Conservation (phyloP, 1,140 invertebrate genomes). For the Rhagoletis zephyria region DNA sequence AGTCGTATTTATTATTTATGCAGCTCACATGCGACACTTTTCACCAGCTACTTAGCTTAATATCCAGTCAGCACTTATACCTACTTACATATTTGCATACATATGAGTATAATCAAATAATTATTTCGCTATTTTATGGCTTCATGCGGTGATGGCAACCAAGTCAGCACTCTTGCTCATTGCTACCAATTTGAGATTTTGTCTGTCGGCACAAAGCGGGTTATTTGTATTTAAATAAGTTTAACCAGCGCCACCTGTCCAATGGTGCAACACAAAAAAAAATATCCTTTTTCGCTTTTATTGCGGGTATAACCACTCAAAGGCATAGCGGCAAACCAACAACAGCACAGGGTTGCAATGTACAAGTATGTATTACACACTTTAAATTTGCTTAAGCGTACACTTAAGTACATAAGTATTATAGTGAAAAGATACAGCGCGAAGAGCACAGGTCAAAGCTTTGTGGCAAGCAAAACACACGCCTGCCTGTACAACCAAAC, state of each 20-base stretch:
- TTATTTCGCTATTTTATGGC: conserved; percentile 28
- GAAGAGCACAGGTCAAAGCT: conserved; percentile 36
- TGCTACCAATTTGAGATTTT: background rate
- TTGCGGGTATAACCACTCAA: conserved; percentile 1
- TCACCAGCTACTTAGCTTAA: background rate
- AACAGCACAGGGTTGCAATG: background rate
- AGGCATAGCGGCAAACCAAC: conserved; percentile 1
- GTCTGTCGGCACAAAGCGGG: background rate
- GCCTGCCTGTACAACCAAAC: background rate
- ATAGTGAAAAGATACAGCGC: conserved; percentile 9
- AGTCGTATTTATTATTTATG: no score
- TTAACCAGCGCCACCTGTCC: background rate
- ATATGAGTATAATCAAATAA: background rate
- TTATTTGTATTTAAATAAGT: conserved; percentile 30
- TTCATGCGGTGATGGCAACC: background rate
- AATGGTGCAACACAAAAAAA: background rate
- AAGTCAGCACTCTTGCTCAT: background rate
- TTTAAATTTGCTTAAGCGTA: conserved; percentile 27
- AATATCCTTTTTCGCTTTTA: background rate
- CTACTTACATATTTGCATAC: background rate
- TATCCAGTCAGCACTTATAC: background rate
- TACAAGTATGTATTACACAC: background rate
- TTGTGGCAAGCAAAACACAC: conserved; percentile 8
- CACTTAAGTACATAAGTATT: conserved; percentile 35
- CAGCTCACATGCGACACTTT: background rate